These are phyloP conservation scores for Rhagium mordax DNA, from an alignment of 2,888 invertebrate genomes.

Conservation along the genomic window DNA sequence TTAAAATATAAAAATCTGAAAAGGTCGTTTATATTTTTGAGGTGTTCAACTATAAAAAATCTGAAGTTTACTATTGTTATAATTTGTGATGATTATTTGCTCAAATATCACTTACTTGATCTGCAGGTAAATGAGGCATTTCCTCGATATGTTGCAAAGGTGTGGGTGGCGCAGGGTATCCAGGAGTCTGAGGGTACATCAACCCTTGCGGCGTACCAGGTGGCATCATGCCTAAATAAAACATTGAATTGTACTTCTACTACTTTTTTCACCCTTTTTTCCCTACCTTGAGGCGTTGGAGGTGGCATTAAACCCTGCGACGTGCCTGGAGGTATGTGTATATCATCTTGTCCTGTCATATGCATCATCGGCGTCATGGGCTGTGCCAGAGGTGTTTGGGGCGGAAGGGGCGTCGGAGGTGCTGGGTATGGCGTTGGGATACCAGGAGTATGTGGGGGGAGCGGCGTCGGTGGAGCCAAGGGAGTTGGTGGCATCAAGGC, in stretches of 20 bases:
- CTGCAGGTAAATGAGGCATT: conserved; percentile 77
- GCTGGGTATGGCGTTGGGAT: conserved; percentile 58
- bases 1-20: too few species aligned
- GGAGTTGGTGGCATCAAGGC: conserved; percentile 65
- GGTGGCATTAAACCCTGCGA: conserved; percentile 31
- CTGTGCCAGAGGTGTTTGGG: conserved; percentile 68
- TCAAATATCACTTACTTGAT: conserved; percentile 70
- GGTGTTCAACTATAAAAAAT: too few species aligned
- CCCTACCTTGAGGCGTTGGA: conserved; percentile 44
- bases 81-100: too few species aligned
- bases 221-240: conserved; percentile 59
- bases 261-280: conserved; percentile 66
- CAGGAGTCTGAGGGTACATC: conserved; percentile 67
- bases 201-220: conserved; percentile 71
- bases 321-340: conserved; percentile 37
- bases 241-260: neutral
- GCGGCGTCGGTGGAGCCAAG: conserved; percentile 52
- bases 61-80: too few species aligned
- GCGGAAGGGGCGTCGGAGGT: conserved; percentile 56
- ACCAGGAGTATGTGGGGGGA: conserved; percentile 69
- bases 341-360: conserved; percentile 43
- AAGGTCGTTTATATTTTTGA: too few species aligned
- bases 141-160: conserved; percentile 71
- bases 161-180: conserved; percentile 67
- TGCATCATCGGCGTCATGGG: conserved; percentile 62